Conservation (phyloP, 2,888 invertebrate genomes). For the Tipula lateralis region DNA sequence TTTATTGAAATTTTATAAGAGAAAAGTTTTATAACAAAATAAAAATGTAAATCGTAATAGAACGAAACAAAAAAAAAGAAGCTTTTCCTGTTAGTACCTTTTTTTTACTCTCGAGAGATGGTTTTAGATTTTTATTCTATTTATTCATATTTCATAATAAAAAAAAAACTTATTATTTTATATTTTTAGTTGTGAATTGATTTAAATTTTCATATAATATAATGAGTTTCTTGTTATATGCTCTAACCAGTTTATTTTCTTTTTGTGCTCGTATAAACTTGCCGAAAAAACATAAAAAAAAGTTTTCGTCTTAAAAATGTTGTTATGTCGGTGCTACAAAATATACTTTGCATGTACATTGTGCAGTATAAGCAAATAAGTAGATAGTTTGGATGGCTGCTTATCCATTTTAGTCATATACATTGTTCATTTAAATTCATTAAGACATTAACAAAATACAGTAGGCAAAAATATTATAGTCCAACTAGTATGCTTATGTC, state of each 20-base stretch:
- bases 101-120: background rate
- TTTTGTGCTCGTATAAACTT: background rate
- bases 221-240: constrained; percentile 19
- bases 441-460: too few species aligned
- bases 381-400: background rate
- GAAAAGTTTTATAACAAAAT: constrained; percentile 19
- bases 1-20: constrained; percentile 19
- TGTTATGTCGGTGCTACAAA: background rate
- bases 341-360: background rate
- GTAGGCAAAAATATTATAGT: too few species aligned
- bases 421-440: too few species aligned
- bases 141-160: background rate
- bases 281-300: background rate
- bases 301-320: background rate
- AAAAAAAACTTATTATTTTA: background rate
- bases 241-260: background rate
- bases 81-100: constrained; percentile 9
- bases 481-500: too few species aligned
- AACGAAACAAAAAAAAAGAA: background rate
- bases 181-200: background rate
- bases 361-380: background rate
- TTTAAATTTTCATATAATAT: constrained; percentile 1
- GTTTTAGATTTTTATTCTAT: background rate
- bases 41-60: constrained; percentile 1
- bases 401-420: background rate